Base-by-base conservation (phyloP, 1,140 invertebrate genomes). In the Nixonia krombeini region DNA sequence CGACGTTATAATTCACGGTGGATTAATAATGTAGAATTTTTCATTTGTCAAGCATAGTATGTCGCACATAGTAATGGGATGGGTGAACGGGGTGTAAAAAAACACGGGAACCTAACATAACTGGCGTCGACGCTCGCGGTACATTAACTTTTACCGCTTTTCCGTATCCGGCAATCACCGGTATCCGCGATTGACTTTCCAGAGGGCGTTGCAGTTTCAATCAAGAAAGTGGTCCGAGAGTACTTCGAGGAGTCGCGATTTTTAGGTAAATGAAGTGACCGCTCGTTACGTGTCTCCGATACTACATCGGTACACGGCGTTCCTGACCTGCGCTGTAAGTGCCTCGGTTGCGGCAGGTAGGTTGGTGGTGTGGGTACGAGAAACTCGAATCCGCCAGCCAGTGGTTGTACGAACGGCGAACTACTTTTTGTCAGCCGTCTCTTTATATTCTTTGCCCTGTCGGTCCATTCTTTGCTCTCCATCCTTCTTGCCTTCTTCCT, bases 391-490 rank as follows among this genome's bases (percentile, higher is more conserved):
- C 62, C 62, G 62, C 13, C 57, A 46, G 52, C 52, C 59, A 73
- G 67, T 67, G 74, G 63, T 65, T 74, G 74, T 70, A 69, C 72
- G 73, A 76, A 58, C 70, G 65, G 64, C 75, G 75, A 81, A 79
- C 78, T 78, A 81, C 80, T 83, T 82, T 81, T 83, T 81, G 79
- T 69, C 58, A 70, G 74, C 74, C 69, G 69, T 72, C 77, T 78
- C 73, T 73, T 74, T 76, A 72, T 73, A 68, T 73, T 73, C 69
- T 53, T 70, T 73, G 66, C 65, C 74, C 67, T 74, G 69, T 75
- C 73, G 67, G 72, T 59, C 69, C 65, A 73, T 64, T 62, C 67
- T 75, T 61, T 37, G 38, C 40, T 51, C 38, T 55, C 65, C 8
- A 29, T 70, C 52, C 38, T 58, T 61, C 26, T 28, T 28, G 52